Percentiles rank a stretch among this genome's conserved stretches.
phyloP scores from a whole-genome alignment of 2,113 vertebrate genomes.

The Stomatorhinus ivindoensis region DNA sequence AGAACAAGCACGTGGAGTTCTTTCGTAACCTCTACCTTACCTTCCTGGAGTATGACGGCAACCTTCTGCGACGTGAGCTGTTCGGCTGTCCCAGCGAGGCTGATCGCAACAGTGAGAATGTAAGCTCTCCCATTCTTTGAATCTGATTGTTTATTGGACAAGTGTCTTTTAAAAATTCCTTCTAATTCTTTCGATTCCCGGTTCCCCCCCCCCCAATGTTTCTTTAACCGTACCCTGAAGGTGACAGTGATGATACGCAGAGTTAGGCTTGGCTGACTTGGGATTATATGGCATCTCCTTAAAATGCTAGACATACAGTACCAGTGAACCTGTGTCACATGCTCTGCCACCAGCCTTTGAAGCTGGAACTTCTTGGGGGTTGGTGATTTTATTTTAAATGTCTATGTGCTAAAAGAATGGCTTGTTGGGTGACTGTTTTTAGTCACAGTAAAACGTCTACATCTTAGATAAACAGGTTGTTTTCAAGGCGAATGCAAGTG shows the following conservation, averaged over 20 bases:
- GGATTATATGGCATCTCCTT: background rate
- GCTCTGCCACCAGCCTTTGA: background rate
- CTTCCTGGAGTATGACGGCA: slow-evolving; percentile 95
- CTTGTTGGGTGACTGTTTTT: background rate
- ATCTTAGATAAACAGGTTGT: background rate
- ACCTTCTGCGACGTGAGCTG: slow-evolving; percentile 83
- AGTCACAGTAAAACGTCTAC: background rate
- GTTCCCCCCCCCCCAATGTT: background rate
- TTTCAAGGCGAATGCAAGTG: background rate
- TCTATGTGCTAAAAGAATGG: background rate
- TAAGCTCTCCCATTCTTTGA: slow-evolving; percentile 50
- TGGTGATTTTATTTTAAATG: background rate
- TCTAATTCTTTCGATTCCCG: background rate
- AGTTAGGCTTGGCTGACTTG: background rate
- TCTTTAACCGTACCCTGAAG: background rate
- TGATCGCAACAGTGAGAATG: slow-evolving; percentile 90
- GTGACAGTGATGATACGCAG: background rate
- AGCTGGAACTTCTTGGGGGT: background rate
- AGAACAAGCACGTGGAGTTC: slow-evolving; percentile 98
- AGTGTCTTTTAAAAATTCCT: background rate
- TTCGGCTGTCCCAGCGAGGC: slow-evolving; percentile 92
- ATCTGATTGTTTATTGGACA: background rate
- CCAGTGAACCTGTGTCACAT: background rate
- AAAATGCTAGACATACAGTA: background rate
- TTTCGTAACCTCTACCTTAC: slow-evolving; percentile 97